These are phyloP conservation scores for Myotis myotis DNA, from an alignment of 2,797 vertebrate species.

Conservation along the genomic window DNA sequence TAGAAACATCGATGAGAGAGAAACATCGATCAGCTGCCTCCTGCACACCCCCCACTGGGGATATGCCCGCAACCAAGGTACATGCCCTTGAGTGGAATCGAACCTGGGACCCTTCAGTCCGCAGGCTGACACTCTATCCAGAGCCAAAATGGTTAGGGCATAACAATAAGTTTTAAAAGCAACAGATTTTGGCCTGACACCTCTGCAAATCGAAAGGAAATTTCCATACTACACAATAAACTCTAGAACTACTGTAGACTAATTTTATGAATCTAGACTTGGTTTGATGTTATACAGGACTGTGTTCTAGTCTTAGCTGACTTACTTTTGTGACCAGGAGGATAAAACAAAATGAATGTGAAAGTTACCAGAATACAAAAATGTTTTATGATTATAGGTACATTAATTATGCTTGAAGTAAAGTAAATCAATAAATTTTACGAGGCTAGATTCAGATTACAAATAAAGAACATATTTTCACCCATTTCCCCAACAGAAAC, in stretches of 20 bases:
- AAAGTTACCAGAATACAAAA: background rate
- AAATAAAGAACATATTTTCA: background rate
- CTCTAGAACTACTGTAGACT: background rate
- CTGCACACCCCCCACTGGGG: too few species aligned
- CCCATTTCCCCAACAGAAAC: background rate
- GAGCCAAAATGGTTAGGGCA: too few species aligned
- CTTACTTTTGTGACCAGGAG: background rate
- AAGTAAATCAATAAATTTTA: background rate
- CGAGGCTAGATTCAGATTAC: background rate
- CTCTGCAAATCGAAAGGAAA: background rate
- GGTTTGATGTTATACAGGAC: background rate
- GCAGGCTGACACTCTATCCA: too few species aligned
- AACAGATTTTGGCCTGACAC: background rate
- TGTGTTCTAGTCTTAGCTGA: background rate
- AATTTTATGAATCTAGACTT: background rate
- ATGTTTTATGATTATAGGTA: background rate
- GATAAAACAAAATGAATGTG: background rate
- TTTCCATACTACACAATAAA: background rate
- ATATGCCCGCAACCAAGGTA: too few species aligned
- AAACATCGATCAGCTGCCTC: too few species aligned
- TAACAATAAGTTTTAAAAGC: background rate
- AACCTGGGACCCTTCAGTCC: too few species aligned
- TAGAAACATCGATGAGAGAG: too few species aligned
- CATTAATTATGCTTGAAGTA: background rate
- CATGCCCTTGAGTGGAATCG: too few species aligned